These are phyloP conservation scores for Tachuris rubrigastra DNA, from an alignment of 2,113 vertebrate genomes.

Conservation along the genomic window DNA sequence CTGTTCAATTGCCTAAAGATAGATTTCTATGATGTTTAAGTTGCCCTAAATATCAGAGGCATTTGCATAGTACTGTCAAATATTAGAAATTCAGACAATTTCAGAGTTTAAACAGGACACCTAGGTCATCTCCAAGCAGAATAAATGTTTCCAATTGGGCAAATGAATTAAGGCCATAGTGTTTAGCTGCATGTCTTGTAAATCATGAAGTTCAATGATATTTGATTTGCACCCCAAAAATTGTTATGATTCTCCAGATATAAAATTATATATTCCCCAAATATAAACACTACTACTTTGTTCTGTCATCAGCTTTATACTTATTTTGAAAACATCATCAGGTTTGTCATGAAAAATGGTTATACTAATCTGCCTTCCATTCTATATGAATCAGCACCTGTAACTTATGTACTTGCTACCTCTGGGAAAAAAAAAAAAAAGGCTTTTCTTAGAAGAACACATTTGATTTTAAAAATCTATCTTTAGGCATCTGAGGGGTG, in stretches of 20 bases:
- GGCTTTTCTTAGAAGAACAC: not conserved
- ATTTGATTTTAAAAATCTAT: not conserved
- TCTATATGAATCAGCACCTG: not conserved
- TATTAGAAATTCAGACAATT: not conserved
- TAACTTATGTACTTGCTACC: not conserved
- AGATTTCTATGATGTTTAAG: not conserved
- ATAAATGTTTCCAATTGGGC: not conserved
- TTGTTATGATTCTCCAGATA: not conserved
- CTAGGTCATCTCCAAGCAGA: not conserved
- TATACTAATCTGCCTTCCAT: not conserved
- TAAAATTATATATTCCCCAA: too few relatives aligned
- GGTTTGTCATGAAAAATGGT: not conserved
- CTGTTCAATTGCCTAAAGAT: not conserved
- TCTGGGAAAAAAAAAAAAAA: accelerated
- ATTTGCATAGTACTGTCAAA: not conserved
- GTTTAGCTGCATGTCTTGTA: not conserved
- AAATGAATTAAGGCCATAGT: not conserved
- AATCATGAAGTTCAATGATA: not conserved
- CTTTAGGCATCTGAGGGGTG: not conserved
- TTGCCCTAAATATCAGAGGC: not conserved
- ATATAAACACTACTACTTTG: not conserved
- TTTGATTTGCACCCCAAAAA: not conserved
- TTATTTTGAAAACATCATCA: not conserved
- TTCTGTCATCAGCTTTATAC: not conserved
- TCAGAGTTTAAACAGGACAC: not conserved